phyloP scores from a whole-genome alignment of 1,140 invertebrate species.

The Leptinotarsa defecta region DNA sequence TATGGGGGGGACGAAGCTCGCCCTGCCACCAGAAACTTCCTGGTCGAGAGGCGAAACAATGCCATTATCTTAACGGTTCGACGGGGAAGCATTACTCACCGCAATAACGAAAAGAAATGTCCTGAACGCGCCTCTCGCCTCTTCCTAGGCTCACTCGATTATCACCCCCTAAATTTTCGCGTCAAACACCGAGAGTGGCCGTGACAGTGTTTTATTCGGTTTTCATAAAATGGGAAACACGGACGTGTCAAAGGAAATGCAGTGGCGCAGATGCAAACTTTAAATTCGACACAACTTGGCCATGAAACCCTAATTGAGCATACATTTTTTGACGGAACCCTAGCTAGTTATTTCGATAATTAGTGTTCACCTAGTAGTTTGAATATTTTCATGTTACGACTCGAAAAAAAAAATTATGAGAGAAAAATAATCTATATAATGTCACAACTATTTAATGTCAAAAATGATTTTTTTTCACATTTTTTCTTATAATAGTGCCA shows the following conservation, averaged over 20 bases:
- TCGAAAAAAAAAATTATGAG: too few species aligned
- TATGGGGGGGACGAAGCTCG: too few species aligned
- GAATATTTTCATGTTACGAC: too few species aligned
- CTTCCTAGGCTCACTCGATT: slow-evolving; percentile 18
- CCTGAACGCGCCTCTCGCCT: slow-evolving; percentile 7
- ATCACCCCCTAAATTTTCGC: slow-evolving; percentile 21
- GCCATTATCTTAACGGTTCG: slow-evolving; percentile 18
- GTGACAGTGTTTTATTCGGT: slow-evolving; percentile 22
- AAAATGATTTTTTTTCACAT: too few species aligned
- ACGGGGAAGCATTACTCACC: slow-evolving; percentile 18
- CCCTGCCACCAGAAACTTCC: neutral
- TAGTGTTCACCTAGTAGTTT: too few species aligned
- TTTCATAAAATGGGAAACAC: slow-evolving; percentile 19
- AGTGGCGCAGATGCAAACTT: neutral
- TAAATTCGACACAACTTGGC: neutral
- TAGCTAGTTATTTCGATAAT: too few species aligned
- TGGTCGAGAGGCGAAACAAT: neutral
- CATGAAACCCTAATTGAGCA: too few species aligned
- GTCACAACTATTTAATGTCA: too few species aligned
- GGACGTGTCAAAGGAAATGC: neutral
- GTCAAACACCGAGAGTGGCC: slow-evolving; percentile 20
- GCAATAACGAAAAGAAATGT: slow-evolving; percentile 24
- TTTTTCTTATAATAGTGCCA: too few species aligned
- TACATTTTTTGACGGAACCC: too few species aligned
- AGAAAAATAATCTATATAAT: too few species aligned